Evolutionary conservation across 2,113 vertebrate genomes (phyloP).

Genomic region (Eclectus roratus): DNA sequence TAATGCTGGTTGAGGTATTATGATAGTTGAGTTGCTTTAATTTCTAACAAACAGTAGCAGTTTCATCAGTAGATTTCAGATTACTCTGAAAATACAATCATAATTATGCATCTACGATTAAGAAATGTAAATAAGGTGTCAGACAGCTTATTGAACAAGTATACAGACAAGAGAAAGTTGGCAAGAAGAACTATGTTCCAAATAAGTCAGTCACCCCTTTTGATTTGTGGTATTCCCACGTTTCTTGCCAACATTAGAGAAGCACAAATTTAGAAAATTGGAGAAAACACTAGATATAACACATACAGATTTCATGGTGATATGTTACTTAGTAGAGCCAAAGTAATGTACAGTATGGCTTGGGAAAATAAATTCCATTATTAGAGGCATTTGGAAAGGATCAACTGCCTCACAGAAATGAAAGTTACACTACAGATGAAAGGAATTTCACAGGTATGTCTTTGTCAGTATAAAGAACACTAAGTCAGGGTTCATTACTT

Average conservation of each 20-base stretch:
- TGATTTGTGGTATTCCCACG: neutral
- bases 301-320: neutral
- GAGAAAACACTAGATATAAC: neutral
- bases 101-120: neutral
- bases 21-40: neutral
- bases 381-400: neutral
- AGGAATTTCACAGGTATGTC: neutral
- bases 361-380: neutral
- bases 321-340: neutral
- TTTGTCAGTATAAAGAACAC: neutral
- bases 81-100: neutral
- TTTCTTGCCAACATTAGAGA: neutral
- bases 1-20: neutral
- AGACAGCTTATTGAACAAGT: neutral
- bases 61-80: neutral
- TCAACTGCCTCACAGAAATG: neutral
- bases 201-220: neutral
- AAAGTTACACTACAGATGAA: neutral
- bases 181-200: neutral
- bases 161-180: neutral
- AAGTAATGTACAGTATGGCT: neutral
- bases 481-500: neutral
- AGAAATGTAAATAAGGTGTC: neutral
- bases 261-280: neutral
- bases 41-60: neutral